Evolutionary conservation across 2,113 vertebrate genomes (phyloP).

Genomic region (Corvus hawaiiensis): DNA sequence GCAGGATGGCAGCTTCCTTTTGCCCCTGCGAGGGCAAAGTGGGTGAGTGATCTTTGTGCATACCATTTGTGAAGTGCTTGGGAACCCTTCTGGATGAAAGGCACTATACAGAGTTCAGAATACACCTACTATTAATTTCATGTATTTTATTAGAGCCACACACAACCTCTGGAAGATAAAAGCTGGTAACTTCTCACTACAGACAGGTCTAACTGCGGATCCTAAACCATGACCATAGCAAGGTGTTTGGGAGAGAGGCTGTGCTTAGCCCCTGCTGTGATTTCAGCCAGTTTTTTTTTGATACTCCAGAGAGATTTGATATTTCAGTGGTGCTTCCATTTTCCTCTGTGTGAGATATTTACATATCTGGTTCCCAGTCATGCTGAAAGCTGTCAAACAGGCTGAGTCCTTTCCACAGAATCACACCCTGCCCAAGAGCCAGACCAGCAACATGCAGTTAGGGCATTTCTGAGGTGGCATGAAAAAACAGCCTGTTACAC

Average conservation of each 20-base stretch:
- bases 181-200: not conserved
- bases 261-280: not conserved
- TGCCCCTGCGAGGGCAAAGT: not conserved
- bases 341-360: not conserved
- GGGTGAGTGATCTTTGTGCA: constrained; percentile 52
- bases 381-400: not conserved
- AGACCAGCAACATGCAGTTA: not conserved
- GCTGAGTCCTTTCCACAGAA: not conserved
- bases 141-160: not conserved
- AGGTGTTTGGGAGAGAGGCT: not conserved
- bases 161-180: not conserved
- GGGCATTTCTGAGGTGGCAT: not conserved
- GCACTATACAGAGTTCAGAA: not conserved
- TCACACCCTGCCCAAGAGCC: fast-evolving
- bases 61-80: not conserved
- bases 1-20: constrained; percentile 59
- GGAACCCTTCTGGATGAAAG: constrained; percentile 20
- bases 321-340: not conserved
- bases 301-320: not conserved
- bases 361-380: not conserved
- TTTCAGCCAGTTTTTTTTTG: not conserved
- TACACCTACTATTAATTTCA: not conserved
- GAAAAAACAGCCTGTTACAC: not conserved
- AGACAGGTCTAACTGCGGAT: not conserved
- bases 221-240: not conserved